phyloP scores from a whole-genome alignment of 2,113 vertebrate genomes.

The Cranoglanis bouderius region DNA sequence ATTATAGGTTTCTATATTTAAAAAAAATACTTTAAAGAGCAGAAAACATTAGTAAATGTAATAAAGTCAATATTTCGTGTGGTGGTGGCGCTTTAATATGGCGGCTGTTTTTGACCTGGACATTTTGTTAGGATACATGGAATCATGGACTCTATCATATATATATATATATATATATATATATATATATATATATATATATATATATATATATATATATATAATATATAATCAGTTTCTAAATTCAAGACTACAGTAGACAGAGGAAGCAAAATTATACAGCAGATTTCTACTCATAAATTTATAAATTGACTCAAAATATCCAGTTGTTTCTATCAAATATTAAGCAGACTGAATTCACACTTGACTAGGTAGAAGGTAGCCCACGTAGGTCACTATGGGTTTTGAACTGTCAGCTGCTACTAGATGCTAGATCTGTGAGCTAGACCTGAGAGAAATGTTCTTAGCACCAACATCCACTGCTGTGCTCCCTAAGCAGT shows the following conservation, averaged over 20 bases:
- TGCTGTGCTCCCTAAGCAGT: not conserved
- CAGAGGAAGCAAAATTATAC: not conserved
- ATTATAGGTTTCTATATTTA: no score
- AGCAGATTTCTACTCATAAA: conserved; percentile 2
- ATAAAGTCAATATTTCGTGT: no score
- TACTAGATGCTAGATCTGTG: not conserved
- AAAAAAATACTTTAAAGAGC: no score
- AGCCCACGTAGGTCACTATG: not conserved
- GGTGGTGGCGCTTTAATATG: no score
- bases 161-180: no score
- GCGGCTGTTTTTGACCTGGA: no score
- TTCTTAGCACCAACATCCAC: not conserved
- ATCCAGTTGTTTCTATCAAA: conserved; percentile 23
- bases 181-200: no score
- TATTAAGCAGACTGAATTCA: conserved; percentile 19
- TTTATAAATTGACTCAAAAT: conserved; percentile 22
- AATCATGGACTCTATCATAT: no score
- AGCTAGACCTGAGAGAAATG: not conserved
- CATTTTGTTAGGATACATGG: no score
- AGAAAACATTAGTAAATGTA: no score
- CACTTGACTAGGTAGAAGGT: not conserved
- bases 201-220: no score
- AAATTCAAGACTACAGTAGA: not conserved
- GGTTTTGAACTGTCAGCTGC: not conserved
- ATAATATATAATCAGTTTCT: not conserved